Conservation (phyloP, 2,888 invertebrate genomes). For the Scotopteryx bipunctaria region DNA sequence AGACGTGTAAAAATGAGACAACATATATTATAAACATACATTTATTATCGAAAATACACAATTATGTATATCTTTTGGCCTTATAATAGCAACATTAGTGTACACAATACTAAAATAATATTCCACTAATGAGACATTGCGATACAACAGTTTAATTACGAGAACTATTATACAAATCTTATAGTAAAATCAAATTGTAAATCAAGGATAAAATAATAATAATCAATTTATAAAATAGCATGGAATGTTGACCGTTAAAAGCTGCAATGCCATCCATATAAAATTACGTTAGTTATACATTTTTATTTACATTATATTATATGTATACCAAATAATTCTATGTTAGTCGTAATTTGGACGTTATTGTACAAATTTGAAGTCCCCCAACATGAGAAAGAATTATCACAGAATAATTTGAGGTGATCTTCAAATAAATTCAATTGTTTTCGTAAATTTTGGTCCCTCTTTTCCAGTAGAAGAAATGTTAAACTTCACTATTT, state of each 20-base stretch:
- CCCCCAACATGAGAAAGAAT: conserved; percentile 77
- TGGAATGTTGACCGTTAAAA: conserved; percentile 66
- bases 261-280: conserved; percentile 72
- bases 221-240: conserved; percentile 43
- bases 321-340: conserved; percentile 24
- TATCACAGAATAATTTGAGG: conserved; percentile 82
- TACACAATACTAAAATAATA: conserved; percentile 71
- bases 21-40: conserved; percentile 68
- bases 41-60: conserved; percentile 81
- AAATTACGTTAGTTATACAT: conserved; percentile 27
- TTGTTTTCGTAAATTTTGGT: conserved; percentile 43
- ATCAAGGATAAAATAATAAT: conserved; percentile 59
- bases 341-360: conserved; percentile 43
- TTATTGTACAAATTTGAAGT: conserved; percentile 67
- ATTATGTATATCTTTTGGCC: conserved; percentile 81
- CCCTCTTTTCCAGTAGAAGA: conserved; percentile 31
- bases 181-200: conserved; percentile 37
- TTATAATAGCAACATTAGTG: conserved; percentile 75
- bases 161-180: conserved; percentile 64
- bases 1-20: not conserved
- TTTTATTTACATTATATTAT: conserved; percentile 37
- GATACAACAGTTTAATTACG: conserved; percentile 74
- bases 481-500: too few relatives aligned
- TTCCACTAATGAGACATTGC: conserved; percentile 71
- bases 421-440: conserved; percentile 64